Conservation (phyloP, 2,797 vertebrate genomes). For the Yasuhikotakia modesta region DNA sequence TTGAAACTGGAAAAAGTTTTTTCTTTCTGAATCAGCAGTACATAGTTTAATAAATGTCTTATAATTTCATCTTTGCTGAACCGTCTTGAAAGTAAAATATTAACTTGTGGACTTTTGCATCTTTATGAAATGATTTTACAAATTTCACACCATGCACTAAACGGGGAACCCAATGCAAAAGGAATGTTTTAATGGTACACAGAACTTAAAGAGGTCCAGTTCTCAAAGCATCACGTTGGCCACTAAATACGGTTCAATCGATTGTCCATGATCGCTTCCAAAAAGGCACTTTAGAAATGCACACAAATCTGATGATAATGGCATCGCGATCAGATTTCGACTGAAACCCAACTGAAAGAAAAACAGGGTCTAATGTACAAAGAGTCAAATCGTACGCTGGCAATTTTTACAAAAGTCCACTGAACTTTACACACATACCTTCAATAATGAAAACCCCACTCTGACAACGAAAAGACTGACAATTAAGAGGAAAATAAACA, state of each 20-base stretch:
- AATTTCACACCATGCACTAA: slow-evolving; percentile 15
- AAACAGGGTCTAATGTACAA: slow-evolving; percentile 61
- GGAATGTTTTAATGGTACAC: slow-evolving; percentile 39
- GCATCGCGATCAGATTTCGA: slow-evolving; percentile 74
- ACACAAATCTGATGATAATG: slow-evolving; percentile 80
- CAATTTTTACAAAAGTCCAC: slow-evolving; percentile 66
- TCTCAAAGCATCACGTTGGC: slow-evolving; percentile 40
- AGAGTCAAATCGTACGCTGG: slow-evolving; percentile 59
- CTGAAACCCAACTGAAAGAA: slow-evolving; percentile 57
- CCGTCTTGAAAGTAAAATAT: not conserved
- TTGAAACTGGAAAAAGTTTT: too few species aligned
- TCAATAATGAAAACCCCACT: slow-evolving; percentile 45
- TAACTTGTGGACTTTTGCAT: not conserved
- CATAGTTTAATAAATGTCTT: too few species aligned
- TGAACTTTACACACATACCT: slow-evolving; percentile 62
- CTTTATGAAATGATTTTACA: not conserved
- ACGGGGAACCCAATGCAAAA: slow-evolving; percentile 30
- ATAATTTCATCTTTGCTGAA: not conserved
- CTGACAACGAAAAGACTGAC: slow-evolving; percentile 13
- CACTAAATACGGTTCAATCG: slow-evolving; percentile 53
- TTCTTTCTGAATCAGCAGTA: too few species aligned
- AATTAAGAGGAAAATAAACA: slow-evolving; percentile 33
- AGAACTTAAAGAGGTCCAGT: slow-evolving; percentile 30
- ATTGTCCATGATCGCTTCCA: slow-evolving; percentile 66
- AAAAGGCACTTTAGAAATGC: slow-evolving; percentile 94